phyloP scores from a whole-genome alignment of 1,140 invertebrate genomes.

The Heliconius hermathena region DNA sequence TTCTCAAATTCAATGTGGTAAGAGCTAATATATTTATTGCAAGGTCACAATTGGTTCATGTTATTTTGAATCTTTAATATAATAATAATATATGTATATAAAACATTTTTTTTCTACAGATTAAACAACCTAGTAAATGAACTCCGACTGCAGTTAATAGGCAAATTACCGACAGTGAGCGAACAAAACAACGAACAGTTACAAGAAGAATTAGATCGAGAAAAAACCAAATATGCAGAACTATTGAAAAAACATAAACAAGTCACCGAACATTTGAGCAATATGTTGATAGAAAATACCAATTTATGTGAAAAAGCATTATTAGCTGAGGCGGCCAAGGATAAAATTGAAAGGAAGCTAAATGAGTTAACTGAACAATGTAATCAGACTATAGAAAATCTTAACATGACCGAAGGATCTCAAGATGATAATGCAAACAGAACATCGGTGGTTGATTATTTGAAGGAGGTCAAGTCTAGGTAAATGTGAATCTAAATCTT shows the following conservation, averaged over 20 bases:
- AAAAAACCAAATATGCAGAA: slow-evolving; percentile 73
- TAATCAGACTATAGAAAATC: slow-evolving; percentile 81
- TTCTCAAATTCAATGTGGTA: too few relatives aligned
- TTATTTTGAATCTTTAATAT: not conserved
- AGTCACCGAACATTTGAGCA: slow-evolving; percentile 83
- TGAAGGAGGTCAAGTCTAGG: slow-evolving; percentile 73
- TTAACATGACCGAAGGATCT: slow-evolving; percentile 59
- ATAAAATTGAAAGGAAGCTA: slow-evolving; percentile 85
- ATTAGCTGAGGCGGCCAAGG: slow-evolving; percentile 84
- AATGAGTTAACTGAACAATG: slow-evolving; percentile 84
- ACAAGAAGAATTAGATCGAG: slow-evolving; percentile 81
- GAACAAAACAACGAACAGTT: slow-evolving; percentile 70
- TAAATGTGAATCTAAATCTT: not conserved
- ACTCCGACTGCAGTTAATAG: slow-evolving; percentile 83
- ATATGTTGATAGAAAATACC: slow-evolving; percentile 83
- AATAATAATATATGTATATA: not conserved
- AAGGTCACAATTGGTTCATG: too few relatives aligned
- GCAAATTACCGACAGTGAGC: slow-evolving; percentile 61
- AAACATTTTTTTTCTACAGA: slow-evolving; percentile 52
- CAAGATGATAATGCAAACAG: slow-evolving; percentile 58
- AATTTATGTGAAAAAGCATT: slow-evolving; percentile 84
- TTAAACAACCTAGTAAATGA: slow-evolving; percentile 86
- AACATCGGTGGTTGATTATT: slow-evolving; percentile 77
- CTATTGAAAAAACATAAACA: slow-evolving; percentile 83
- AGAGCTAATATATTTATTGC: too few relatives aligned